These are phyloP conservation scores for Oryzias javanicus DNA, from an alignment of 2,113 vertebrate species.

Conservation along the genomic window DNA sequence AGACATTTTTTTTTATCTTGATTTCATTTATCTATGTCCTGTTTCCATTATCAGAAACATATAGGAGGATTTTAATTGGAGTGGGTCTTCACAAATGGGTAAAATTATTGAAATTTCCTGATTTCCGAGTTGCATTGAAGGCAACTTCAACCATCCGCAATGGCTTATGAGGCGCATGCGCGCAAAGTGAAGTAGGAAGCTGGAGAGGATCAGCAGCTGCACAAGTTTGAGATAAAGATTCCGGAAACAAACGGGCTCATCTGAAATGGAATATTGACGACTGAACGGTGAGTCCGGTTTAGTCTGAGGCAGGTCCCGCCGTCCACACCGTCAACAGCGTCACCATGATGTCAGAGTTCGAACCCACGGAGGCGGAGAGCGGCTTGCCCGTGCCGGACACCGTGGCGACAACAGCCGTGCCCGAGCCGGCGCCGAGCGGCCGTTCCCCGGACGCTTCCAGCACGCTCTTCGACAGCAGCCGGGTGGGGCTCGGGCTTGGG, in stretches of 20 bases:
- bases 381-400: constrained; percentile 42
- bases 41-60: no score
- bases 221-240: not conserved
- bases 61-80: no score
- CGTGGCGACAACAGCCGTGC: constrained; percentile 29
- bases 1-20: no score
- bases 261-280: constrained; percentile 47
- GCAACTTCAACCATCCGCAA: constrained; percentile 10
- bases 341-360: constrained; percentile 78
- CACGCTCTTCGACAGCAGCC: constrained; percentile 54
- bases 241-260: not conserved
- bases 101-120: no score
- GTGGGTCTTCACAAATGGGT: no score
- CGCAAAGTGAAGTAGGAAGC: constrained; percentile 54
- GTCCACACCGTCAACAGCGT: constrained; percentile 8
- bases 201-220: not conserved
- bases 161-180: constrained; percentile 48
- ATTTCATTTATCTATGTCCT: no score
- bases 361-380: constrained; percentile 60
- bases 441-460: constrained; percentile 27
- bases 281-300: not conserved
- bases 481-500: constrained; percentile 33
- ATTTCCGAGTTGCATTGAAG: constrained; percentile 31
- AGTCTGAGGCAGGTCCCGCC: not conserved
- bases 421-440: constrained; percentile 43